Conservation (phyloP, 2,113 vertebrate species). For the Trematocara zebra region DNA sequence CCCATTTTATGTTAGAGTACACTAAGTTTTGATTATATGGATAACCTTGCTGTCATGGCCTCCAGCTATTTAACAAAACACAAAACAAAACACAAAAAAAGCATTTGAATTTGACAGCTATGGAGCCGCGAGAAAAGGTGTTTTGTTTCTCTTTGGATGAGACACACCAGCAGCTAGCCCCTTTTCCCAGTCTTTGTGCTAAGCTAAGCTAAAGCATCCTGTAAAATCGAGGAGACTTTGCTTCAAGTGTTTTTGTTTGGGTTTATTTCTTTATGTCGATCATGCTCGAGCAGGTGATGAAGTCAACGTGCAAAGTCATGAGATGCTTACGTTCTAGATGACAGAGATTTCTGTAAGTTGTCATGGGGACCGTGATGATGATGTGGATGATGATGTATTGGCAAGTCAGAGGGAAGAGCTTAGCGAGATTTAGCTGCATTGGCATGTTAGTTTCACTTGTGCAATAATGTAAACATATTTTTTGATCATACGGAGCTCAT, state of each 20-base stretch:
- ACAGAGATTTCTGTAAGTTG: slow-evolving; percentile 28
- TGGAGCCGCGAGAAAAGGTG: not conserved
- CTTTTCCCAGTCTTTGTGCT: not conserved
- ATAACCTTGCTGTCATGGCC: not conserved
- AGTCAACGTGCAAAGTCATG: not conserved
- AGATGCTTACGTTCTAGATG: not conserved
- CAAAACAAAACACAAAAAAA: not conserved
- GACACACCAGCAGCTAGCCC: not conserved
- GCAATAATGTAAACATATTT: slow-evolving; percentile 21
- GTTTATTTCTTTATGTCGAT: not conserved
- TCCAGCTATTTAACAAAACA: not conserved
- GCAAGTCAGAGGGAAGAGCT: not conserved
- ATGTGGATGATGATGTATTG: not conserved
- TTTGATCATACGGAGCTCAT: not conserved
- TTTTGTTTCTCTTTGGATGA: not conserved
- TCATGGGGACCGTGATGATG: not conserved
- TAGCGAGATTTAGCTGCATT: not conserved
- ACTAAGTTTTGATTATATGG: not conserved
- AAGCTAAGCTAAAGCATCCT: not conserved
- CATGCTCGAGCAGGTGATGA: not conserved
- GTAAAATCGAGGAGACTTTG: not conserved
- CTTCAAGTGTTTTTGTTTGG: not conserved
- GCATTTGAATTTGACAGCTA: not conserved
- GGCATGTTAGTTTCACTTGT: slow-evolving; percentile 11
- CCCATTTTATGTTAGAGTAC: not conserved